These are phyloP conservation scores for Arvicanthis niloticus DNA, from an alignment of 2,113 vertebrate species.

Conservation along the genomic window DNA sequence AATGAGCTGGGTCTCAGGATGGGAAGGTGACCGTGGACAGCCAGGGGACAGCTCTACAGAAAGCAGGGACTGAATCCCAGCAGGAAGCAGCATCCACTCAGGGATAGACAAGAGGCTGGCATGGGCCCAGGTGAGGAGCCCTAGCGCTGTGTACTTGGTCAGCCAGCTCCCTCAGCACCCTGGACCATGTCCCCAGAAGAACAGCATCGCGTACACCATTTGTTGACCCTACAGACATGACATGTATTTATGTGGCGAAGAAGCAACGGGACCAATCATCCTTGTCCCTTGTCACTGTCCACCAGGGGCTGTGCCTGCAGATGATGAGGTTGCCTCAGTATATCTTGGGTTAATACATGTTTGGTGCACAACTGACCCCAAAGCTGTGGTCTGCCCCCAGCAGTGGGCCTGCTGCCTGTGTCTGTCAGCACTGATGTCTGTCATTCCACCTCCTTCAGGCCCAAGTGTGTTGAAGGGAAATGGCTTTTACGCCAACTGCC, in stretches of 20 bases:
- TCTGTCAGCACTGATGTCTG: not conserved
- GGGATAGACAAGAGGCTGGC: not conserved
- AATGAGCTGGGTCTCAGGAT: not conserved
- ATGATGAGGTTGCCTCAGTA: not conserved
- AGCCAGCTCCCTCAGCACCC: not conserved
- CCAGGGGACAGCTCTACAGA: not conserved
- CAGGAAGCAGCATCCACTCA: not conserved
- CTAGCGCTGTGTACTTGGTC: not conserved
- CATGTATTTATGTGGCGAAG: no score
- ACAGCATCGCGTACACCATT: not conserved
- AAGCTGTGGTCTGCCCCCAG: not conserved
- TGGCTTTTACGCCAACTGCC: not conserved
- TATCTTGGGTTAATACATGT: no score
- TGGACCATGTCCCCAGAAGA: not conserved
- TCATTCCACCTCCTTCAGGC: no score
- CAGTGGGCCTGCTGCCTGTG: not conserved
- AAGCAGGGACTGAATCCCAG: not conserved
- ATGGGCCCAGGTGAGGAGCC: not conserved
- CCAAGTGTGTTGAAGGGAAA: not conserved
- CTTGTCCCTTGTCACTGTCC: no score
- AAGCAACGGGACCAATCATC: not conserved
- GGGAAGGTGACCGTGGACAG: not conserved
- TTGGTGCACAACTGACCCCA: not conserved
- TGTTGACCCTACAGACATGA: not conserved
- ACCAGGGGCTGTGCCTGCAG: not conserved